Percentiles rank a stretch among this genome's conserved stretches.
Evolutionary conservation across 2,888 invertebrate species (phyloP).

Genomic region (Ochropleura plecta): DNA sequence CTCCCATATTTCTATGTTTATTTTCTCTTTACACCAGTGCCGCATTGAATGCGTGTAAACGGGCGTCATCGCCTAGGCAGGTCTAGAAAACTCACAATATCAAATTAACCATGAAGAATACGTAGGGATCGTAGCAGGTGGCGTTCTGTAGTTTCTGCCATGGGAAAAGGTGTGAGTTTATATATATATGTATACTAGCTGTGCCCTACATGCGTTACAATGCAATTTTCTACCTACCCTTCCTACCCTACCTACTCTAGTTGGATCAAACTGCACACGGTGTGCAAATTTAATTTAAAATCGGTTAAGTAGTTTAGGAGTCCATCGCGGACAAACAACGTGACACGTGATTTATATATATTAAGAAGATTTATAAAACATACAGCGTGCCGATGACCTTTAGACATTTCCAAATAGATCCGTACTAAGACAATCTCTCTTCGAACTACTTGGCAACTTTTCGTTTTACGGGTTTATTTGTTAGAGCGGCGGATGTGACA

Average conservation of each 20-base stretch:
- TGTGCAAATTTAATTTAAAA: too few species aligned
- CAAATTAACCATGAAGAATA: not conserved
- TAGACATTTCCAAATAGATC: not conserved
- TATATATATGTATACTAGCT: not conserved
- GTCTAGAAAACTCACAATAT: not conserved
- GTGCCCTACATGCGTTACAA: too few species aligned
- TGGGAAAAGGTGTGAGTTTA: too few species aligned
- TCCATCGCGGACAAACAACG: too few species aligned
- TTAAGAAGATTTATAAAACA: too few species aligned
- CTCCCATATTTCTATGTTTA: not conserved
- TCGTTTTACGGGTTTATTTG: not conserved
- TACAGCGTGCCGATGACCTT: not conserved
- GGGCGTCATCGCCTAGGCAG: not conserved
- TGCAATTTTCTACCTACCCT: too few species aligned
- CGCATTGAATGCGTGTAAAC: not conserved
- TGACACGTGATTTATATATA: too few species aligned
- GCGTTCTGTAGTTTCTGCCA: not conserved
- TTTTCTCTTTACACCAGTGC: not conserved
- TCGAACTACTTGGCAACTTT: not conserved
- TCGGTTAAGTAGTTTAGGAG: too few species aligned
- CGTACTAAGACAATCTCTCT: not conserved
- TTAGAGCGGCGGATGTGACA: slow-evolving; percentile 90
- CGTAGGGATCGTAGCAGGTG: not conserved
- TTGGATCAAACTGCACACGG: too few species aligned
- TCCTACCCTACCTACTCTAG: too few species aligned